Evolutionary conservation across 2,888 invertebrate species (phyloP).

Genomic region (Athalia rosae): DNA sequence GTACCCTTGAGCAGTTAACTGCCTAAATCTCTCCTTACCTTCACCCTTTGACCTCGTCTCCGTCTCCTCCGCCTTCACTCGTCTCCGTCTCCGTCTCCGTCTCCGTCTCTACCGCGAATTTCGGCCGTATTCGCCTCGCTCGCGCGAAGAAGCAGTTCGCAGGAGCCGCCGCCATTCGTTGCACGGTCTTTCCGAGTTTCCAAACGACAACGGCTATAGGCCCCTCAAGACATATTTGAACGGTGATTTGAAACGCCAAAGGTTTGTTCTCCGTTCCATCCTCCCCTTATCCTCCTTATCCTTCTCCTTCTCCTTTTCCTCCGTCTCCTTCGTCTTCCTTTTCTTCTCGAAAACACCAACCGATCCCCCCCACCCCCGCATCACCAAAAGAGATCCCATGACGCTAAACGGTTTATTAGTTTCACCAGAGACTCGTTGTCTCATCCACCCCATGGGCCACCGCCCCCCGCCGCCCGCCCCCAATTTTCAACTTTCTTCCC

Average conservation of each 20-base stretch:
- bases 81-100: neutral
- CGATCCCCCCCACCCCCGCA: no score
- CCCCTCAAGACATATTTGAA: constrained; percentile 23
- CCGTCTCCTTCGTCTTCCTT: neutral
- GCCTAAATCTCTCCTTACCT: constrained; percentile 37
- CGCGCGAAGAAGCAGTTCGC: no score
- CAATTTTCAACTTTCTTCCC: no score
- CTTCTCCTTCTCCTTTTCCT: neutral
- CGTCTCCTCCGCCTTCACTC: neutral
- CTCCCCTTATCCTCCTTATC: neutral
- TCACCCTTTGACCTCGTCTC: neutral
- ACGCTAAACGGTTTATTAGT: constrained; percentile 35
- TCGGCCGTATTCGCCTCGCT: no score
- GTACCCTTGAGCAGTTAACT: constrained; percentile 40
- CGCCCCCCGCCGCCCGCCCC: no score
- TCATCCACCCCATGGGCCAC: neutral
- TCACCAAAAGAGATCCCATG: no score
- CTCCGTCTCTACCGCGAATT: no score
- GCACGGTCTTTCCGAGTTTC: constrained; percentile 29
- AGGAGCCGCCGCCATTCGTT: neutral
- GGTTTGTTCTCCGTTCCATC: constrained; percentile 5
- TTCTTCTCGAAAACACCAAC: no score
- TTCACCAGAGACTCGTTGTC: neutral
- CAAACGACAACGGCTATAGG: constrained; percentile 16
- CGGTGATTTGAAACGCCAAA: constrained; percentile 38